Evolutionary conservation across 2,113 vertebrate species (phyloP), one percentile per base, ranked within the genome.

Genomic region (Corythoichthys haematopterus): DNA sequence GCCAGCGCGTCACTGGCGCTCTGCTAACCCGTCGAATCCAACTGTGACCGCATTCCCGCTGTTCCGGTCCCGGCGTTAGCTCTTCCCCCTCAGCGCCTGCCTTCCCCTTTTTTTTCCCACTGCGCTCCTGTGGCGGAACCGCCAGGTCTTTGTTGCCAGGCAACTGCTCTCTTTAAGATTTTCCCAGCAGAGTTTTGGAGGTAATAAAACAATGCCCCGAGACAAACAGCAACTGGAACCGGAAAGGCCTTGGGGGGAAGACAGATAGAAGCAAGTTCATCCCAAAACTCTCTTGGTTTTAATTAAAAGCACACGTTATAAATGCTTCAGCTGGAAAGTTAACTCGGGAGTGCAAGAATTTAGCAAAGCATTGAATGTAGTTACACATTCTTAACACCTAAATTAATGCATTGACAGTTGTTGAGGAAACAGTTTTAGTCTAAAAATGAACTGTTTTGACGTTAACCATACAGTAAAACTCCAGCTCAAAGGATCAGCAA

Each of bases 201-300:
- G 90, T 89, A 92, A 93, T 93, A 91, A 93, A 93, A 92, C 88
- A 91, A 91, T 90, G 90, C 88, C 90, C 86, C 79, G 85, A 93
- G 90, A 93, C 89, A 92, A 91, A 90, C 89, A 89, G 81, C 75
- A 52, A 80, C 81, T 81, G 85, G 73, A 87, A 88, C 82, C 64
- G 72, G 78, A 81, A 79, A 87, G 80, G 74, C 84, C 77, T 82
- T 14, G 16, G 79, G 79, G 77, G 84, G 7, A 33, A 64, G 61
- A 48, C 12, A 13, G 60, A 51, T 10, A 12, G 63, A 59, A 43
- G 47, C 43, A 14, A 64, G 73, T 66, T 76, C 66, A 66, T 64
- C 57, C 59, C 63, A 4, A 58, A 79, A 69, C 58, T 75, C 64
- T 70, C 33, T 33, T 65, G 12, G 46, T 71, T 68, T 58, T 67